Base-by-base conservation (phyloP, 2,888 invertebrate species). In the Thumatha senex region DNA sequence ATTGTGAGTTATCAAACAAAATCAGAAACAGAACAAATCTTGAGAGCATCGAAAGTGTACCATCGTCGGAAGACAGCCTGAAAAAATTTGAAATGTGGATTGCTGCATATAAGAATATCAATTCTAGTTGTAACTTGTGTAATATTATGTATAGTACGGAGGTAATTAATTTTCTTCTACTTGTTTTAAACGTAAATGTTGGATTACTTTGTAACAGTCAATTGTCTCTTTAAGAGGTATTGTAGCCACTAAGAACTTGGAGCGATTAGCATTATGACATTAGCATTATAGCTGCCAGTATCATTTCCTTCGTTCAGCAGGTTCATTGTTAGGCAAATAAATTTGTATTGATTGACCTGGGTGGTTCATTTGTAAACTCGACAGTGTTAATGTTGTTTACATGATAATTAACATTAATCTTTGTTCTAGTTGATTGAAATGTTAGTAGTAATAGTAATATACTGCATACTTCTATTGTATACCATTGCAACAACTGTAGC, bases 91-190 rank as follows among this genome's bases (percentile, higher is more conserved):
- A 77, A 30, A 66, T 64, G 54, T 78, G 76, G 75, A 63, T 61
- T 2, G 48, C 51, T n/a, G 67, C 72, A 0, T 80, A 78, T 38
- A 59, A 56, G 7, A 72, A 63, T 46, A 52, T 75, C 7, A 61
- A 63, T n/a, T 58, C 67, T 18, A 67, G 59, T 46, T 66, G 67
- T 2, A 58, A 64, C 18, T 41, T 74, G 33, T 72, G 62, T 39
- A 74, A 71, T 44, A 7, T 44, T 0, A 63, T 74, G 24, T 79
- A 75, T 46, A 67, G 70, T 14, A 15, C 64, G n/a, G 76, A 78
- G 70, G 78, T 74, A 36, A 40, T 12, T 31, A 31, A 30, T 30
- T 31, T 31, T 31, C 31, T 7, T 31, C 5, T 24, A 4, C 2
- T 24, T 24, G 18, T 5, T 24, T 4, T n/a, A n/a, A n/a, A n/a